Base-by-base conservation (phyloP, 2,888 invertebrate genomes). In the Neria commutata region DNA sequence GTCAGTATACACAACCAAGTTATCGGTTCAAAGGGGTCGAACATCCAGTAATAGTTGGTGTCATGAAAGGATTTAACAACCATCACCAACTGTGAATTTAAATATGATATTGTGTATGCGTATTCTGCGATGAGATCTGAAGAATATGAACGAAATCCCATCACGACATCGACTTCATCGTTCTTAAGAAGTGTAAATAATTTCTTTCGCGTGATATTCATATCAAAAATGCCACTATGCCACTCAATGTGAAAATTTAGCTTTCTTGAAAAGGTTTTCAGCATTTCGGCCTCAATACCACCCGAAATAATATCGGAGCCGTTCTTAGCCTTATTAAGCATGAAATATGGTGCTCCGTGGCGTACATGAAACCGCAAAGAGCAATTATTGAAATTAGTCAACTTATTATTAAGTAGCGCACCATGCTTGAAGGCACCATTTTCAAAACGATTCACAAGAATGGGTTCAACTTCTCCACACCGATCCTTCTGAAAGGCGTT, bases 301-400 rank as follows among this genome's bases (percentile, higher is more conserved):
- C 29, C 21, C 10, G 25, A 17, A n/a, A 24, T 40, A 3, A 11
- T 10, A 25, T 50, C 11, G 8, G 17, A 1, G 26, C 42, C 37
- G 10, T 25, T 50, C 14, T 37, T 37, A 4, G 37, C 4, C 4
- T 24, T 23, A 6, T 21, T 23, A 14, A 51, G 54, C 11, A 34
- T 56, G 34, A 54, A 58, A 17, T 48, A 61, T 2, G 61, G 23
- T n/a, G 54, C 56, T 16, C 25, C 40, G 8, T 48, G 51, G 4
- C 59, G 59, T 16, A 57, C 49, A 6, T 37, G 47, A 14, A 57
- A 40, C 2, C 47, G 34, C 10, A 63, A 8, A 10, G 56, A 53
- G 17, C 63, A 63, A 10, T 53, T 53, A 40, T 63, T 25, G 21
- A 63, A 61, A 49, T 63, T 59, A 2, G 21, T 8, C n/a, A 61